Evolutionary conservation across 2,888 invertebrate species (phyloP).

Genomic region (Oscheius myriophilus): DNA sequence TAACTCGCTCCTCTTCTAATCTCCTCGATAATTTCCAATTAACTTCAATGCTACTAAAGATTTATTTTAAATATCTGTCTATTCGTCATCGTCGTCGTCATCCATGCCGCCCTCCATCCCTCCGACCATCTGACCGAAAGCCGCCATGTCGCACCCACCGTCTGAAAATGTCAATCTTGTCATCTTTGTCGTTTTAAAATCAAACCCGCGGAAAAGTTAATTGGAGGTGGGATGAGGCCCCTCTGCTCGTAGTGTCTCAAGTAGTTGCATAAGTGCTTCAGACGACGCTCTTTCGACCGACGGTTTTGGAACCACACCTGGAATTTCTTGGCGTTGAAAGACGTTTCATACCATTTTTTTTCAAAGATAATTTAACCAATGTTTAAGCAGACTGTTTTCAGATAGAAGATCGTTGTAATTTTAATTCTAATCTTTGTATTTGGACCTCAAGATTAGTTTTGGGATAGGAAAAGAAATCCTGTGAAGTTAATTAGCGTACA

Average conservation of each 20-base stretch:
- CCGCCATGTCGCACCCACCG: constrained; percentile 9
- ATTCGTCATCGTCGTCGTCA: constrained; percentile 21
- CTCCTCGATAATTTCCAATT: too few species aligned
- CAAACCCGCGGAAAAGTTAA: constrained; percentile 27
- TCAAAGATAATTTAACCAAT: too few species aligned
- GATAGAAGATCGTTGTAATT: too few species aligned
- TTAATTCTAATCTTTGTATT: too few species aligned
- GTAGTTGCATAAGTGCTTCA: constrained; percentile 88
- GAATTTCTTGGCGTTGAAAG: constrained; percentile 41
- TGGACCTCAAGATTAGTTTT: too few species aligned
- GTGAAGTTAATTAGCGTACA: too few species aligned
- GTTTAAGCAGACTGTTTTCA: too few species aligned
- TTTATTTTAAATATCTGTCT: too few species aligned
- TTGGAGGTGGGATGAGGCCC: constrained; percentile 54
- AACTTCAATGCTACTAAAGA: too few species aligned
- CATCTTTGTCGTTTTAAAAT: neutral
- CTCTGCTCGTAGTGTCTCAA: constrained; percentile 68
- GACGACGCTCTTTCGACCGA: constrained; percentile 94
- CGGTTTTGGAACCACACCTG: constrained; percentile 99
- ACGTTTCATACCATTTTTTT: too few species aligned
- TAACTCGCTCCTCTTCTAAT: too few species aligned
- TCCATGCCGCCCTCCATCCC: constrained; percentile 17
- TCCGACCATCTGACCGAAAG: constrained; percentile 12
- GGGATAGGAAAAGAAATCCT: too few species aligned
- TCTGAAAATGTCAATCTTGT: constrained; percentile 1